These are phyloP conservation scores for Agonum fuliginosum DNA, from an alignment of 2,888 invertebrate species.

Conservation along the genomic window DNA sequence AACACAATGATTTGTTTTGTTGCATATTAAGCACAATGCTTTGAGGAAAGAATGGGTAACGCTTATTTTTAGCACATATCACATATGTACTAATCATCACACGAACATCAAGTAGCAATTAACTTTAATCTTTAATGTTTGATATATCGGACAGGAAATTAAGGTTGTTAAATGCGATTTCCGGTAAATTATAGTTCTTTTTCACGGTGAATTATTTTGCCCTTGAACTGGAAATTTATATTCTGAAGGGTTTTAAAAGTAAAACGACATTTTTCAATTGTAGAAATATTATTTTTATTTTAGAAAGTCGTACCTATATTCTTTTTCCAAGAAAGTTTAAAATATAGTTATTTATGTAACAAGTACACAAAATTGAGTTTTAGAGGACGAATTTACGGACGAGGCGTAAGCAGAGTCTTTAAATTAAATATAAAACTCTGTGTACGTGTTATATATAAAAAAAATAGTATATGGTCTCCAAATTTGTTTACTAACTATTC, in stretches of 20 bases:
- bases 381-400: too few species aligned
- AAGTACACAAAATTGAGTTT: too few species aligned
- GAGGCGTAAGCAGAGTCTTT: too few species aligned
- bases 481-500: too few species aligned
- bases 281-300: too few species aligned
- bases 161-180: constrained; percentile 13
- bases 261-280: too few species aligned
- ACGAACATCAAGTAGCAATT: background rate
- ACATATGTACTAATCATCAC: constrained; percentile 7
- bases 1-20: background rate
- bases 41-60: background rate
- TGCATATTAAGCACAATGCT: background rate
- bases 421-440: too few species aligned
- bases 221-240: constrained; percentile 9
- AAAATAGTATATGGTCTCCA: too few species aligned
- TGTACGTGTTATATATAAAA: too few species aligned
- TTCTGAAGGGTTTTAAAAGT: background rate
- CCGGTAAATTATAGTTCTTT: constrained; percentile 16
- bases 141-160: constrained; percentile 38
- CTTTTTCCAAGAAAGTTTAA: too few species aligned
- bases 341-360: too few species aligned
- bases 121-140: constrained; percentile 20
- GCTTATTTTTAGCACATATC: constrained; percentile 21
- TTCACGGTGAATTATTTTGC: constrained; percentile 11
- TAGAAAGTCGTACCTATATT: too few species aligned